phyloP scores from a whole-genome alignment of 1,140 invertebrate species.

The Anoplophora glabripennis region DNA sequence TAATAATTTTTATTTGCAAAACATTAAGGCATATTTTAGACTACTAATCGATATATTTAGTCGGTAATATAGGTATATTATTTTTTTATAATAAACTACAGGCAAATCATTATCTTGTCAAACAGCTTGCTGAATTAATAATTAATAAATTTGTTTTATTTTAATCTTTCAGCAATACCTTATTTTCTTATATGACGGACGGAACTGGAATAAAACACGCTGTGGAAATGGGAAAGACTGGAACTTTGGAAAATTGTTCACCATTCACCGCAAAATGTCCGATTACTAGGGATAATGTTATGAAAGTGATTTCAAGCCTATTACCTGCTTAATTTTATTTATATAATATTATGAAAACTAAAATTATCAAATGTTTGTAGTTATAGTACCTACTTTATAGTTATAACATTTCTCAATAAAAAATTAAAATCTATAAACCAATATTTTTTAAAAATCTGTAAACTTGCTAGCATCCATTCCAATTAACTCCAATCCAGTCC shows the following conservation, averaged over 20 bases:
- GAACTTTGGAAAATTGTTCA: constrained; percentile 58
- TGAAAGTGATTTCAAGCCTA: constrained; percentile 60
- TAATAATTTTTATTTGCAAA: constrained; percentile 14
- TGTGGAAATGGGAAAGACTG: constrained; percentile 61
- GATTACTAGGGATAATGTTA: constrained; percentile 61
- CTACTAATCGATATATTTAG: neutral
- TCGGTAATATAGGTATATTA: neutral
- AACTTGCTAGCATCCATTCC: too few species aligned
- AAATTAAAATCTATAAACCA: too few species aligned
- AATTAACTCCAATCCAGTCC: too few species aligned
- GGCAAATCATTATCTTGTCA: neutral
- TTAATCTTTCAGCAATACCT: constrained; percentile 59
- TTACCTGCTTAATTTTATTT: constrained; percentile 47
- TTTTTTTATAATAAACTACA: neutral
- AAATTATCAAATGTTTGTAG: too few species aligned
- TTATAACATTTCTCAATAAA: too few species aligned
- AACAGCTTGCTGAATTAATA: too few species aligned
- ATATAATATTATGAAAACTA: too few species aligned
- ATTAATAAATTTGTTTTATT: neutral
- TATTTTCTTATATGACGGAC: constrained; percentile 68
- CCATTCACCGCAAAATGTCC: constrained; percentile 61
- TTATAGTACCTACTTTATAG: too few species aligned
- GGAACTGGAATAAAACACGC: constrained; percentile 76
- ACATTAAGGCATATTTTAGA: neutral
- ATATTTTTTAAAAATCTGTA: too few species aligned